Evolutionary conservation across 2,113 vertebrate genomes (phyloP).

Genomic region (Capricornis sumatraensis): DNA sequence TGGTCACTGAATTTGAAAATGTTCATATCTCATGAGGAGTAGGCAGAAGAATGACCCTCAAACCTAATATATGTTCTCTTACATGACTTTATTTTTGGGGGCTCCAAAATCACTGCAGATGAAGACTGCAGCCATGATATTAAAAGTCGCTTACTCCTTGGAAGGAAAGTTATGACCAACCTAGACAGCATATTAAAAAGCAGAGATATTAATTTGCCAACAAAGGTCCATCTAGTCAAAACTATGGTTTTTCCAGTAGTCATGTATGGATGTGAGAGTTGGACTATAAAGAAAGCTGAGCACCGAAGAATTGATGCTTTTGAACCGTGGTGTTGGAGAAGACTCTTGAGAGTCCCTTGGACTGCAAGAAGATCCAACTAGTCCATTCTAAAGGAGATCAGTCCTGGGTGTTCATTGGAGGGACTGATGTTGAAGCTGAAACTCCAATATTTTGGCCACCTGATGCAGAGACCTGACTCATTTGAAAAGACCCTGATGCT

Average conservation of each 20-base stretch:
- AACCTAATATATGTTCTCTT: neutral
- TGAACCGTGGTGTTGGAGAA: neutral
- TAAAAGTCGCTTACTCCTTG: neutral
- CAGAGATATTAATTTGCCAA: neutral
- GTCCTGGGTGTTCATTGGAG: neutral
- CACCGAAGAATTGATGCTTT: neutral
- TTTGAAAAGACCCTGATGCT: neutral
- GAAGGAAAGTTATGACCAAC: neutral
- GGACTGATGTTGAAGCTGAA: neutral
- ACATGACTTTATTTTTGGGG: neutral
- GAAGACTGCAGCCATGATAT: neutral
- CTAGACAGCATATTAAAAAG: neutral
- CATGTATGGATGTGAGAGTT: neutral
- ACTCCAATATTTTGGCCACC: neutral
- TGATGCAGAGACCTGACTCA: neutral
- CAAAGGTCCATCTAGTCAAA: neutral
- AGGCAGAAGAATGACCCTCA: neutral
- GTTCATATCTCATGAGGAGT: neutral
- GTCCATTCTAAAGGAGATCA: neutral
- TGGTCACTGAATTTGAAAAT: neutral
- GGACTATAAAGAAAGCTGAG: neutral
- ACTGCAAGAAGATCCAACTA: neutral
- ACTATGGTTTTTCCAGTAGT: neutral
- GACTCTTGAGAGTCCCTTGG: neutral
- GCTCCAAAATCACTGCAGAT: neutral